Conservation (phyloP, 64 coral and sea anemone species). For the Pachyseris speciosa region DNA sequence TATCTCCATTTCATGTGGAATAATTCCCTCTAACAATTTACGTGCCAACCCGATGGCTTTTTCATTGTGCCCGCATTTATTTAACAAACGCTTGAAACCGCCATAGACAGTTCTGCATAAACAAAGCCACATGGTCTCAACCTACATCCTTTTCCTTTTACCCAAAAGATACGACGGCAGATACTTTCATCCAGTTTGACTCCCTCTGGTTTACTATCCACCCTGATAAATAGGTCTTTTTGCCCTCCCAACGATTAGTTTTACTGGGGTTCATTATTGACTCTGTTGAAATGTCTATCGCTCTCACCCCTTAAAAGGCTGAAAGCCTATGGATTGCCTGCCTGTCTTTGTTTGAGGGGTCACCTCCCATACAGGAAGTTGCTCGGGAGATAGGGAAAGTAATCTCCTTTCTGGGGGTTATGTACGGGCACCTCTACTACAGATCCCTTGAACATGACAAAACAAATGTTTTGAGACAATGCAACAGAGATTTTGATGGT, state of each 20-base stretch:
- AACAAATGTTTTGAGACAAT: conserved; percentile 15
- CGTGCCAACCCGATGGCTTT: conserved; percentile 36
- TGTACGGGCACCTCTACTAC: conserved; percentile 32
- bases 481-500: conserved; percentile 49
- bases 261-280: conserved; percentile 49
- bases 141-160: conserved; percentile 39
- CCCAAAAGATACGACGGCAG: conserved; percentile 14
- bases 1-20: conserved; percentile 30
- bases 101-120: conserved; percentile 14
- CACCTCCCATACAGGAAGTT: background rate
- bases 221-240: conserved; percentile 6
- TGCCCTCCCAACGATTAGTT: conserved; percentile 32
- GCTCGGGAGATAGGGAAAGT: conserved; percentile 27
- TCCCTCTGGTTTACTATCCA: background rate
- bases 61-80: conserved; percentile 21
- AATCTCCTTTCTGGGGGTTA: background rate
- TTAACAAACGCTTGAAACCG: conserved; percentile 57
- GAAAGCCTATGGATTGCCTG: background rate
- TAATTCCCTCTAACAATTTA: conserved; percentile 14
- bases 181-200: conserved; percentile 41
- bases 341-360: background rate
- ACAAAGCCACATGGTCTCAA: conserved; percentile 4
- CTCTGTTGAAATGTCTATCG: conserved; percentile 39
- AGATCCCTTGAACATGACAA: conserved; percentile 51
- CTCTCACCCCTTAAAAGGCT: conserved; percentile 44